phyloP scores from a whole-genome alignment of 2,113 vertebrate species.

The Ia io region DNA sequence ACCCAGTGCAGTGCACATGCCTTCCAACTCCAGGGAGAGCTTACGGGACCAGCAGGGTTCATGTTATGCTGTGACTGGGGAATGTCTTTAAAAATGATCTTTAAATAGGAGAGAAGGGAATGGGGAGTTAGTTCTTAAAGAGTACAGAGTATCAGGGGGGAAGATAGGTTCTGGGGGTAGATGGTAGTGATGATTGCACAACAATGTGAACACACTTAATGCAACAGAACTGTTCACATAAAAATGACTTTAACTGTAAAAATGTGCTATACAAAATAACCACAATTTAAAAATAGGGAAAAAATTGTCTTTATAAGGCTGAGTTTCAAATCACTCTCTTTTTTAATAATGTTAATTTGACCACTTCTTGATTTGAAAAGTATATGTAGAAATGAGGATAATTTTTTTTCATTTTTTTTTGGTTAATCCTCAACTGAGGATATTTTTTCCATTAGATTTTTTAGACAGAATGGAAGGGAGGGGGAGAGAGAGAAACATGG shows the following conservation, averaged over 20 bases:
- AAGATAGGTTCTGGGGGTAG: not conserved
- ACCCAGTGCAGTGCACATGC: not conserved
- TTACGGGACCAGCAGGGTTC: too few species aligned
- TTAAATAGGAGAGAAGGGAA: not conserved
- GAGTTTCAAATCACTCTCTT: slow-evolving; percentile 4
- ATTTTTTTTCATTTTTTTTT: not conserved
- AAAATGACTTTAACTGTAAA: not conserved
- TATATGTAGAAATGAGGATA: not conserved
- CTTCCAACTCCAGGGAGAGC: not conserved
- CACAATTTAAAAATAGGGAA: not conserved
- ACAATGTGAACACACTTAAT: not conserved
- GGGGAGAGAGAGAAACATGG: too few species aligned
- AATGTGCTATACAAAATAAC: not conserved
- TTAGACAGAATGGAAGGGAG: too few species aligned
- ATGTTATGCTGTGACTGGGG: not conserved
- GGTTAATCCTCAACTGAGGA: too few species aligned
- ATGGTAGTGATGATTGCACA: rapidly evolving
- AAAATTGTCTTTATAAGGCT: not conserved
- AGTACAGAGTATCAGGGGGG: rapidly evolving
- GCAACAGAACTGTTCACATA: not conserved
- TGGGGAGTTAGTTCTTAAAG: not conserved
- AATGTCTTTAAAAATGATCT: not conserved
- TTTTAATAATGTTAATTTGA: not conserved
- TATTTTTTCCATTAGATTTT: too few species aligned
- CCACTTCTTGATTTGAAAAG: not conserved